Conservation (phyloP, 2,797 vertebrate genomes). For the Phoxinus dragarum region DNA sequence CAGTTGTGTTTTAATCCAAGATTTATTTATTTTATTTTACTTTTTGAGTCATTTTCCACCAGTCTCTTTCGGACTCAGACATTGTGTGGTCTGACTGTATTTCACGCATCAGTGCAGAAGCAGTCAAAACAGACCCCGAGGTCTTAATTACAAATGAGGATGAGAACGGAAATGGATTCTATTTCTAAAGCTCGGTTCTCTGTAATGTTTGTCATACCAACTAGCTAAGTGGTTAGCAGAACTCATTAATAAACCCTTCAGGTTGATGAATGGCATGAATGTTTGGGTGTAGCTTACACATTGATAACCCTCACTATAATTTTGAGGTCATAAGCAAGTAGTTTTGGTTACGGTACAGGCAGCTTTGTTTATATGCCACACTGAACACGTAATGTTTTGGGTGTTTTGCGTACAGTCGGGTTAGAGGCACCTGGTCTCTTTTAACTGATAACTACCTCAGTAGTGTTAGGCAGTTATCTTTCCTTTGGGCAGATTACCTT, state of each 20-base stretch:
- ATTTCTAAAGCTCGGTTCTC: slow-evolving; percentile 47
- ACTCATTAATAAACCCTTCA: slow-evolving; percentile 22
- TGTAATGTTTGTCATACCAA: slow-evolving; percentile 38
- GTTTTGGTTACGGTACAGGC: slow-evolving; percentile 17
- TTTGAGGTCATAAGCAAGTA: slow-evolving; percentile 9
- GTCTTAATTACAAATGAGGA: slow-evolving; percentile 53
- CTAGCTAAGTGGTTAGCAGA: slow-evolving; percentile 29
- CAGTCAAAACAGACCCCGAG: slow-evolving; percentile 61
- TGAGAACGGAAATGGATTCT: slow-evolving; percentile 49
- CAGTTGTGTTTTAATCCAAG: neutral
- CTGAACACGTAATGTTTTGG: neutral
- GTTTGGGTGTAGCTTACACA: slow-evolving; percentile 14
- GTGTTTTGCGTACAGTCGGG: slow-evolving; percentile 4
- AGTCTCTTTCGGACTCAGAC: slow-evolving; percentile 11
- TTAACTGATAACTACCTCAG: slow-evolving; percentile 40
- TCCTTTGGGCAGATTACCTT: slow-evolving; percentile 49
- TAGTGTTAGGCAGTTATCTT: slow-evolving; percentile 54
- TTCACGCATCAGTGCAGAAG: slow-evolving; percentile 47
- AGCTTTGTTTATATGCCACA: slow-evolving; percentile 23
- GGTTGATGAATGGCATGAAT: neutral
- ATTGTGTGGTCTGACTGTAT: slow-evolving; percentile 55
- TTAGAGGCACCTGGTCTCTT: slow-evolving; percentile 18
- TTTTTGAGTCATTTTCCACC: neutral
- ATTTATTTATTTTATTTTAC: no score
- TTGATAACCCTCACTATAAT: slow-evolving; percentile 9